phyloP scores from a whole-genome alignment of 37 sponge, comb jelly and placozoan species.

The Cliona cf. orientalis region DNA sequence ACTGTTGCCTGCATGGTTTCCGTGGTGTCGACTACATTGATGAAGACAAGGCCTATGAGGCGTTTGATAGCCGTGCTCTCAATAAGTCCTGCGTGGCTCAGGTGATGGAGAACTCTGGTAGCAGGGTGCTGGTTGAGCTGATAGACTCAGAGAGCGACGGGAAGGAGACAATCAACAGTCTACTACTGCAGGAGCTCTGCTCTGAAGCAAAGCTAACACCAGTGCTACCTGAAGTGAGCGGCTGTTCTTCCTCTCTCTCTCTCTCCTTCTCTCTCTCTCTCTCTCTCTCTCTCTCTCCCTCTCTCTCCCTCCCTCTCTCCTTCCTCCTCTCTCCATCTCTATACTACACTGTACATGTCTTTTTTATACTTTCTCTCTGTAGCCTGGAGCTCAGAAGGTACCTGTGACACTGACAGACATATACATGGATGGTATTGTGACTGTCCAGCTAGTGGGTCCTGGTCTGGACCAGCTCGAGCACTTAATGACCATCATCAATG shows the following conservation, averaged over 20 bases:
- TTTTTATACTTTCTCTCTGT: not conserved
- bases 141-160: constrained; percentile 28
- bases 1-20: constrained; percentile 61
- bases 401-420: constrained; percentile 59
- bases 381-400: constrained; percentile 35
- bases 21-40: constrained; percentile 15
- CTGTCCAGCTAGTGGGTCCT: constrained; percentile 67
- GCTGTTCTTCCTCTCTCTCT: no score
- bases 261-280: not conserved
- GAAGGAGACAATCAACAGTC: constrained; percentile 49
- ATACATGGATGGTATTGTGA: constrained; percentile 48
- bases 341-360: not conserved
- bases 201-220: constrained; percentile 47
- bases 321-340: not conserved
- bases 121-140: constrained; percentile 53
- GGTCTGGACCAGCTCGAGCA: constrained; percentile 44
- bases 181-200: constrained; percentile 29
- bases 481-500: constrained; percentile 56
- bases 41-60: constrained; percentile 6
- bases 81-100: constrained; percentile 35
- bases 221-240: constrained; percentile 48
- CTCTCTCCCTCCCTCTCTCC: not conserved
- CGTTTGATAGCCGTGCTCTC: constrained; percentile 28
- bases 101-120: constrained; percentile 57
- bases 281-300: constrained; percentile 2